Evolutionary conservation across 1,140 invertebrate species (phyloP).

Genomic region (Battus philenor): DNA sequence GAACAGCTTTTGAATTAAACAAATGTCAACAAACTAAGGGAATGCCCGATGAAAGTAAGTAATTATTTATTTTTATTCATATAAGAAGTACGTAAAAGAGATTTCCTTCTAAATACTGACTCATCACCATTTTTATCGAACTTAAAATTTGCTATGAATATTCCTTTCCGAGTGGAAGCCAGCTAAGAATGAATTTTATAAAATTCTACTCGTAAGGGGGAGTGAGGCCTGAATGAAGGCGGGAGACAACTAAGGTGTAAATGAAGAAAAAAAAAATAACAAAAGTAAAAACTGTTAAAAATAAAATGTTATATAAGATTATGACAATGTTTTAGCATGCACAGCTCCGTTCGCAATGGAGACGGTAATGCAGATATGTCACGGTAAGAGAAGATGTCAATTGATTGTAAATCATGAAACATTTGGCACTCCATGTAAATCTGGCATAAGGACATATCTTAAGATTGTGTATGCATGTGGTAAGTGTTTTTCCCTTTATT

Average conservation of each 20-base stretch:
- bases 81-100: background rate
- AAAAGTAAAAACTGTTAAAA: too few species aligned
- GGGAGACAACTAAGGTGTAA: background rate
- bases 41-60: constrained; percentile 90
- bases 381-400: constrained; percentile 89
- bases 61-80: background rate
- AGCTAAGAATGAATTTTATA: background rate
- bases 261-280: background rate
- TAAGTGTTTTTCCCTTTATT: constrained; percentile 26
- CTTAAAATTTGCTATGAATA: too few species aligned
- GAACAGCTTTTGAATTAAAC: constrained; percentile 88
- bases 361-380: constrained; percentile 91
- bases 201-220: background rate
- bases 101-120: background rate
- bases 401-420: constrained; percentile 86
- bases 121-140: too few species aligned
- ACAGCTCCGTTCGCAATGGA: constrained; percentile 88
- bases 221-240: too few species aligned
- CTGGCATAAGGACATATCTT: constrained; percentile 88
- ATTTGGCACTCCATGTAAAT: constrained; percentile 89
- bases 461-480: constrained; percentile 94
- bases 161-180: too few species aligned
- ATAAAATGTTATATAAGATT: background rate
- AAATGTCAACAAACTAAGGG: constrained; percentile 89
- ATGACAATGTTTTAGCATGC: constrained; percentile 80